A percentile compares a stretch with the other conserved stretches of the same genome.
Evolutionary conservation across 2,888 invertebrate genomes (phyloP).

Genomic region (Pristionchus entomophagus): DNA sequence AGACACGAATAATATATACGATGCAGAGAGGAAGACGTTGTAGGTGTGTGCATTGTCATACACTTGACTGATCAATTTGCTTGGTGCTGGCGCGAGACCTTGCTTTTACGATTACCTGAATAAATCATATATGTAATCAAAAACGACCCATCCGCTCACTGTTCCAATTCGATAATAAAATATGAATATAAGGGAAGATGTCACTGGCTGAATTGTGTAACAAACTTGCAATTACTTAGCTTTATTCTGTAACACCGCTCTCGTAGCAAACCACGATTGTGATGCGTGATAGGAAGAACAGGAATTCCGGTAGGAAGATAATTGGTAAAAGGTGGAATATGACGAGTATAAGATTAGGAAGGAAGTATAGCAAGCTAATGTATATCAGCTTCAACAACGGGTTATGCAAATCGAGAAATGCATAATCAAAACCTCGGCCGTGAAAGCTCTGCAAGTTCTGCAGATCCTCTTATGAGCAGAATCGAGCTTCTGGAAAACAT

Average conservation of each 20-base stretch:
- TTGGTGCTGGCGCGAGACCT: no score
- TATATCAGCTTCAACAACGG: background rate
- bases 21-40: no score
- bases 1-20: no score
- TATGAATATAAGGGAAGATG: background rate
- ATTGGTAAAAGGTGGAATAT: background rate
- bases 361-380: background rate
- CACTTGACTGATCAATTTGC: no score
- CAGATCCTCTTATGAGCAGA: background rate
- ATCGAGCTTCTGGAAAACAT: background rate
- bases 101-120: no score
- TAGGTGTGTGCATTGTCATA: no score
- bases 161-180: background rate
- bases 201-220: background rate
- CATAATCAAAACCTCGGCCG: background rate
- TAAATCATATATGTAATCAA: no score
- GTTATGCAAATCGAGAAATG: no score
- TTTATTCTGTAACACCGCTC: no score
- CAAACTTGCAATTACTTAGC: background rate
- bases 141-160: no score
- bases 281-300: background rate
- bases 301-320: background rate
- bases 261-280: background rate
- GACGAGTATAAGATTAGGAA: background rate
- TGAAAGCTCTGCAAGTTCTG: background rate